Base-by-base conservation (phyloP, 2,113 vertebrate genomes). In the Chionomys nivalis region DNA sequence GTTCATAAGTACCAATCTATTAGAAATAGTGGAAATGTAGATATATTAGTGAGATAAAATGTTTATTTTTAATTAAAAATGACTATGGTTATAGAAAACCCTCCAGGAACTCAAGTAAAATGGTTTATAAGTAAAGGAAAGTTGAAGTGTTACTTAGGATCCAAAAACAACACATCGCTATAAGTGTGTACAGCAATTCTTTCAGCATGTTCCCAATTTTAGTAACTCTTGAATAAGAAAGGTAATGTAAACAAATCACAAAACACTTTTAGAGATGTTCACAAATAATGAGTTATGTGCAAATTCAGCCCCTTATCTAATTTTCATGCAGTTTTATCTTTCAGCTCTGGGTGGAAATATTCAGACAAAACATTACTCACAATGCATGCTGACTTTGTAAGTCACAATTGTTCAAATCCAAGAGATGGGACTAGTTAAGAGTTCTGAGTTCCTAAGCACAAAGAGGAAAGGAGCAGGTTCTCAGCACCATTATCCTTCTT, bases 401-500 rank as follows among this genome's bases (percentile, higher is more conserved):
- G 58, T 39, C 91, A 79, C 75, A 1, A 33, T 49, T 90, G 3
- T 44, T 87, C 33, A 93, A 55, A 75, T 83, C 24, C 3, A 63
- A 75, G 44, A 88, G 10, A 72, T 58, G 21, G 14, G 5, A 7
- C 24, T 44, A 1, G 3, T 49, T 88, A 81, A 85, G 93, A 76
- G 76, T 95, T 31, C 47, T 44, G 6, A 66, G 26, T 87, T 90
- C 24, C 49, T 79, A 81, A 31, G 17, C 39, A 77, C 23, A 31
- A 31, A 87, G 0, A 83, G 17, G 1, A 5, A 21, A 83, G 0
- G 73, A 1, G 4, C 6, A 14, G 3, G 12, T 61, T 28, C 23
- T 28, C 26, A 61, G 36, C 12, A 61, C 5, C 16, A 19, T 5
- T 31, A 17, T 23, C 44, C 88, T 95, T 81, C 14, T 36, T 70